Conservation (phyloP, 2,797 vertebrate genomes). For the Gymnodraco acuticeps region DNA sequence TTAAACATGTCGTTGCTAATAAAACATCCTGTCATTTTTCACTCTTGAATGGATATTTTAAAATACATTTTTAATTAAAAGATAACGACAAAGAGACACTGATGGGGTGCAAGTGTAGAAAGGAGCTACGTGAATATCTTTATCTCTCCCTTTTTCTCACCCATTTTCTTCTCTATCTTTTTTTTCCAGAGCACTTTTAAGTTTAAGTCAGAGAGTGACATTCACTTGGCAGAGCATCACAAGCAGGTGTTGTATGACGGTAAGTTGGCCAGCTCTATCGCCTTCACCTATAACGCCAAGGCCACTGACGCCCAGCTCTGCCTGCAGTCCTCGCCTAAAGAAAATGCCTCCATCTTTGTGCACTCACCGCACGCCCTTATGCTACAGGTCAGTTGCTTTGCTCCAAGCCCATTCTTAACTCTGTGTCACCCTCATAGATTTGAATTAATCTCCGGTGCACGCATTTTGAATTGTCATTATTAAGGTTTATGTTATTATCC, state of each 20-base stretch:
- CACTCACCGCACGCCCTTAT: conserved; percentile 98
- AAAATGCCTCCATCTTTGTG: conserved; percentile 95
- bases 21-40: conserved; percentile 27
- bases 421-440: neutral
- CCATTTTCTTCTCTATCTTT: neutral
- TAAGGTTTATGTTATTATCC: conserved; percentile 35
- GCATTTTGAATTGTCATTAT: neutral
- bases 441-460: neutral
- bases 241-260: conserved; percentile 94
- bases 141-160: neutral
- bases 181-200: conserved; percentile 92
- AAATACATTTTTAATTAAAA: conserved; percentile 57
- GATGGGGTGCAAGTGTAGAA: conserved; percentile 9
- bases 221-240: conserved; percentile 95
- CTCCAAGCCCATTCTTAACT: neutral
- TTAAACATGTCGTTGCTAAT: neutral
- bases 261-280: conserved; percentile 91
- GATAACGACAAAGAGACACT: conserved; percentile 29
- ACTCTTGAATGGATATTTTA: conserved; percentile 35
- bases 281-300: conserved; percentile 96
- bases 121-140: neutral
- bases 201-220: conserved; percentile 97
- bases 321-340: conserved; percentile 95
- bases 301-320: conserved; percentile 97
- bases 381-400: conserved; percentile 90